phyloP scores from a whole-genome alignment of 2,113 vertebrate genomes.

The Notarius quadriscutis region DNA sequence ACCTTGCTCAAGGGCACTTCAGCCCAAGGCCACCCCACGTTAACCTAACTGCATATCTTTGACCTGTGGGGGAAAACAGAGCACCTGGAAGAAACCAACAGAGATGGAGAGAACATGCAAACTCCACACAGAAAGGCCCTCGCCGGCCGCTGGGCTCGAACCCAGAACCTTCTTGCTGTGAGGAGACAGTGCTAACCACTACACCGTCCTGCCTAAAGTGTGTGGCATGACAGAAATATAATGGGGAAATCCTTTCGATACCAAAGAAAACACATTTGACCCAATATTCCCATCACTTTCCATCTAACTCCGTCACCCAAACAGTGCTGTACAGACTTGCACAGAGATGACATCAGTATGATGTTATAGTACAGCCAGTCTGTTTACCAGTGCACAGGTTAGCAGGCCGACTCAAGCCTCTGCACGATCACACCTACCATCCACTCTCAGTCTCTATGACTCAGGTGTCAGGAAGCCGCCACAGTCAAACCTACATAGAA shows the following conservation, averaged over 20 bases:
- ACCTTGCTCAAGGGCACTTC: too few species aligned
- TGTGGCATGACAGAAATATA: not conserved
- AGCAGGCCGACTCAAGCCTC: conserved; percentile 32
- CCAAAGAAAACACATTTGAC: not conserved
- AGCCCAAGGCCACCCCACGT: too few species aligned
- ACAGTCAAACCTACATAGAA: not conserved
- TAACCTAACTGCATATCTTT: too few species aligned
- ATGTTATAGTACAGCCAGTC: conserved; percentile 3
- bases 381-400: conserved; percentile 12
- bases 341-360: conserved; percentile 15
- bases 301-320: not conserved
- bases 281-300: not conserved
- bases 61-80: too few species aligned
- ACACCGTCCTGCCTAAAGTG: not conserved
- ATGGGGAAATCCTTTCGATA: not conserved
- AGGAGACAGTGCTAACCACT: too few species aligned
- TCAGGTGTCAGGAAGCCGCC: conserved; percentile 46
- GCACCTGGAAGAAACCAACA: too few species aligned
- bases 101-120: too few species aligned
- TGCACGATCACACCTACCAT: conserved; percentile 48
- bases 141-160: too few species aligned
- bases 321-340: conserved; percentile 20
- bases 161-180: too few species aligned
- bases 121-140: too few species aligned
- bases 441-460: conserved; percentile 58